phyloP scores from a whole-genome alignment of 2,888 invertebrate species.

The Cephus sareptanus region DNA sequence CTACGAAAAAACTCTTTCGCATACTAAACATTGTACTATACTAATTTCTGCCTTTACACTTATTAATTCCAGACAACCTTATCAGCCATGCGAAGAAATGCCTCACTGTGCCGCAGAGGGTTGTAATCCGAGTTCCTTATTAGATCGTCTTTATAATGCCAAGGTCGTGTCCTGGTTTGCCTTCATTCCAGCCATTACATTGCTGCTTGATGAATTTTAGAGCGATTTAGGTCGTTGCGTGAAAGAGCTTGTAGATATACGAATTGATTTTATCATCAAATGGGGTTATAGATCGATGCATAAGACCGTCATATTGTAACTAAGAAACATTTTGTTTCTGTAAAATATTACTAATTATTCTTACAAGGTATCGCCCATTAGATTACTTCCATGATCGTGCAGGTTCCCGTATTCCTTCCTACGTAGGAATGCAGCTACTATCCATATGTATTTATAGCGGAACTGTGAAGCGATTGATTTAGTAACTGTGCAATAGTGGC shows the following conservation, averaged over 20 bases:
- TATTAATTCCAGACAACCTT: not conserved
- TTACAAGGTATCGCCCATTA: not conserved
- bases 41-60: not conserved
- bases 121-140: conserved; percentile 33
- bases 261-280: not conserved
- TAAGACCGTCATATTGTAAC: not conserved
- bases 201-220: not conserved
- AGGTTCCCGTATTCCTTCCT: not conserved
- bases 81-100: not conserved
- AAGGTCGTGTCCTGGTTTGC: conserved; percentile 37
- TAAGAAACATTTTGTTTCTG: not conserved
- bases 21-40: not conserved
- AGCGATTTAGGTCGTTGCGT: conserved; percentile 6
- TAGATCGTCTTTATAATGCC: conserved; percentile 33
- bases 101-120: not conserved
- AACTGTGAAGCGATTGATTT: not conserved
- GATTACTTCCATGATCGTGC: not conserved
- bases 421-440: not conserved
- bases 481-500: not conserved
- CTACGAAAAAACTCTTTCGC: no score
- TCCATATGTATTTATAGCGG: not conserved
- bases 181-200: conserved; percentile 12
- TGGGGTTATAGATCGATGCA: not conserved
- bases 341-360: not conserved
- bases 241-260: conserved; percentile 18